Percentiles rank a stretch among this genome's conserved stretches.
phyloP scores from a whole-genome alignment of 2,113 vertebrate genomes.

The Spermophilus dauricus region DNA sequence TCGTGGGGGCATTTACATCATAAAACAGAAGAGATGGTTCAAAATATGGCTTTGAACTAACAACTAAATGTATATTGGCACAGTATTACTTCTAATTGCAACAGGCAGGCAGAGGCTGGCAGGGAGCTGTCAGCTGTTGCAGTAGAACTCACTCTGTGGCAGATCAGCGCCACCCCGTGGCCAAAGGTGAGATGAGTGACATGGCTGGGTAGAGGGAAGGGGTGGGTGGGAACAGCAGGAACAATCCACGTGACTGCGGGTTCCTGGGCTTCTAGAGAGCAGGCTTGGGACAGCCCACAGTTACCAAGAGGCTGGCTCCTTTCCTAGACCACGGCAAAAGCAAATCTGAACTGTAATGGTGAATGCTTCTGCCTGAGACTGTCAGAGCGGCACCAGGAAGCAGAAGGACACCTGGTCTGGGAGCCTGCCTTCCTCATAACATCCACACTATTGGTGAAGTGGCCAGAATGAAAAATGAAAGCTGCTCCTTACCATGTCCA shows the following conservation, averaged over 20 bases:
- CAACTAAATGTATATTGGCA: not conserved
- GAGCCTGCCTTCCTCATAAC: not conserved
- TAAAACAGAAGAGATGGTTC: not conserved
- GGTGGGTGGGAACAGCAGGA: not conserved
- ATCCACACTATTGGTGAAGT: not conserved
- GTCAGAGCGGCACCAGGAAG: not conserved
- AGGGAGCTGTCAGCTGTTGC: not conserved
- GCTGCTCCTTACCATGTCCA: not conserved
- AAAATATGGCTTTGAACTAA: not conserved
- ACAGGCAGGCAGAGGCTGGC: not conserved
- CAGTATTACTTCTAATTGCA: not conserved
- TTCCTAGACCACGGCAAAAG: not conserved
- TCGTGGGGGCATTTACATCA: not conserved
- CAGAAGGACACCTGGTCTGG: not conserved
- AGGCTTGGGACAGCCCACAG: not conserved
- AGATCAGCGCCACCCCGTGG: slow-evolving; percentile 73
- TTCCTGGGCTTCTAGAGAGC: not conserved
- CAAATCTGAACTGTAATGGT: not conserved
- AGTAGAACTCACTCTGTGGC: not conserved
- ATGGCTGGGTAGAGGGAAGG: not conserved
- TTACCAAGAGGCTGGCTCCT: not conserved
- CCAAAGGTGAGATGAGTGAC: not conserved
- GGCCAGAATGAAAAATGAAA: not conserved
- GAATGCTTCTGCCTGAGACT: not conserved
- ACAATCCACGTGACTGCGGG: not conserved